These are phyloP conservation scores for Microtus richardsoni DNA, from an alignment of 2,113 vertebrate species.

Conservation along the genomic window DNA sequence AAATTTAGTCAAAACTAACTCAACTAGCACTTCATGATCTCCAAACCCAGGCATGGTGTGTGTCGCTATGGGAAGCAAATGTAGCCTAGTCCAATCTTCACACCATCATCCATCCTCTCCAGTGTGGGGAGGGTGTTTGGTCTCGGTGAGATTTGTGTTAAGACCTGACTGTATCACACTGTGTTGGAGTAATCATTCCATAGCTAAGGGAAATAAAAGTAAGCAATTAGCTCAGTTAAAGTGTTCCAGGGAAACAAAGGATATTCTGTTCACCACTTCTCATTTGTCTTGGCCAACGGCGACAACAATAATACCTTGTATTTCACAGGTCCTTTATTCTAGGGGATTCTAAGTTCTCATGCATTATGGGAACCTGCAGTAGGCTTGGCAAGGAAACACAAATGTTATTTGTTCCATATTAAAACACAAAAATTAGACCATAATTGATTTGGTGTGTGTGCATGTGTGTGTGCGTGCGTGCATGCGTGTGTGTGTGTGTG, in stretches of 20 bases:
- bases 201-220: slow-evolving; percentile 67
- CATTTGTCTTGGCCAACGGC: slow-evolving; percentile 74
- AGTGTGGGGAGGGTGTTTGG: background rate
- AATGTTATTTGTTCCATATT: slow-evolving; percentile 48
- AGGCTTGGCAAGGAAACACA: slow-evolving; percentile 63
- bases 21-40: background rate
- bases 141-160: slow-evolving; percentile 22
- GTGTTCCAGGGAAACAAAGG: slow-evolving; percentile 67
- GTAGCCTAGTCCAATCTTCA: background rate
- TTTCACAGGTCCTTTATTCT: slow-evolving; percentile 65
- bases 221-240: slow-evolving; percentile 70
- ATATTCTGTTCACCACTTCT: slow-evolving; percentile 63
- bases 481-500: background rate
- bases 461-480: background rate
- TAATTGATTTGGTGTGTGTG: slow-evolving; percentile 22
- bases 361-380: slow-evolving; percentile 63
- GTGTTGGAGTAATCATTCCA: slow-evolving; percentile 59
- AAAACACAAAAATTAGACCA: slow-evolving; percentile 41
- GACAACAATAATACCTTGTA: slow-evolving; percentile 66
- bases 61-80: background rate
- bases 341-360: slow-evolving; percentile 70
- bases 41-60: slow-evolving; percentile 8
- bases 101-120: slow-evolving; percentile 1
- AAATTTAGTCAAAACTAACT: slow-evolving; percentile 1
- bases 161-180: background rate